phyloP scores from a whole-genome alignment of 2,888 invertebrate genomes.

The Chydorus sphaericus region DNA sequence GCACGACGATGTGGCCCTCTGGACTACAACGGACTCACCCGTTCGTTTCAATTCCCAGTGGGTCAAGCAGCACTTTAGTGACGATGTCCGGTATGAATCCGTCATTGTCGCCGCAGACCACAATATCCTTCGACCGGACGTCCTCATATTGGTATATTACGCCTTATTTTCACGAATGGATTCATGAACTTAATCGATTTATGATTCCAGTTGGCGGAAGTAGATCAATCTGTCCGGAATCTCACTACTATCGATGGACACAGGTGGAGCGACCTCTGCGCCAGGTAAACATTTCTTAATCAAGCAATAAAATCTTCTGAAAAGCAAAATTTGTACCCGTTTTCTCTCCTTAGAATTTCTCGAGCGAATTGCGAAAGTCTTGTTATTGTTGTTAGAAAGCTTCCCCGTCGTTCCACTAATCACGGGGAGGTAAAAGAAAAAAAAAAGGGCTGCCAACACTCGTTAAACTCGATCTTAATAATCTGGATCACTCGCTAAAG shows the following conservation, averaged over 20 bases:
- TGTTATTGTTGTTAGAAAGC: too few species aligned
- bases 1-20: conserved; percentile 27
- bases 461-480: too few species aligned
- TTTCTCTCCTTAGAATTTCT: too few species aligned
- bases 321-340: too few species aligned
- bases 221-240: conserved; percentile 24
- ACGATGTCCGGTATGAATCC: conserved; percentile 29
- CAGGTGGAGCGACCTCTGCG: conserved; percentile 29
- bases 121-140: conserved; percentile 28
- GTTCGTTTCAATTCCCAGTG: conserved; percentile 26
- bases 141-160: conserved; percentile 27
- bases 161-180: background rate
- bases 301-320: background rate
- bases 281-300: conserved; percentile 24
- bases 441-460: too few species aligned
- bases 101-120: conserved; percentile 28
- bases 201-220: conserved; percentile 24
- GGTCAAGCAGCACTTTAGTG: conserved; percentile 28
- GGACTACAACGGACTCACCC: conserved; percentile 27
- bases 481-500: too few species aligned
- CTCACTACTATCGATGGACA: conserved; percentile 24
- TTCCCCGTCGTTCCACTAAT: too few species aligned
- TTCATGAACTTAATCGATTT: background rate
- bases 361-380: too few species aligned
- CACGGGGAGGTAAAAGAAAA: too few species aligned